Evolutionary conservation across 2,888 invertebrate species (phyloP).

Genomic region (Oscheius sp.): DNA sequence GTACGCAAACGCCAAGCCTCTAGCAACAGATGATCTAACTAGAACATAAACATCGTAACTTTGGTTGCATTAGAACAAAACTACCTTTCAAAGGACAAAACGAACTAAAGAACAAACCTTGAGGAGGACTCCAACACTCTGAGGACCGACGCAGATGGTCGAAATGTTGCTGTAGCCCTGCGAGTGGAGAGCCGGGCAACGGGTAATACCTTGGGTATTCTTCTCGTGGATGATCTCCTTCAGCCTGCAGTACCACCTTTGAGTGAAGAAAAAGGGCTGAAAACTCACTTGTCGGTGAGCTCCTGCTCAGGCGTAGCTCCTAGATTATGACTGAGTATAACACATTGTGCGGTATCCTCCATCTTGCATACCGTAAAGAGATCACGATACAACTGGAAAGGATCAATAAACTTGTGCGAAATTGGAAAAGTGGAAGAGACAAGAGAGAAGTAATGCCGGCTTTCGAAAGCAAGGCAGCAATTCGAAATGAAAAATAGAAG

Average conservation of each 20-base stretch:
- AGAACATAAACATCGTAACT: constrained; percentile 31
- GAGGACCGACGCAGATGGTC: constrained; percentile 24
- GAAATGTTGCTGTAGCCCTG: constrained; percentile 14
- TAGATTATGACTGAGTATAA: constrained; percentile 21
- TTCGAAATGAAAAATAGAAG: background rate
- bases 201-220: constrained; percentile 27
- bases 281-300: constrained; percentile 36
- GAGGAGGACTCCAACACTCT: constrained; percentile 16
- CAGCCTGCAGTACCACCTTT: background rate
- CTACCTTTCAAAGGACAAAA: background rate
- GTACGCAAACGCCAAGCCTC: no score
- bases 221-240: constrained; percentile 23
- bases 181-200: background rate
- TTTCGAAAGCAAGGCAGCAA: background rate
- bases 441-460: background rate
- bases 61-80: constrained; percentile 34
- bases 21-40: background rate
- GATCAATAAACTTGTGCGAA: no score
- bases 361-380: constrained; percentile 34
- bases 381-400: background rate
- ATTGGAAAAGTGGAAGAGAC: background rate
- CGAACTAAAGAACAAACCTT: constrained; percentile 3
- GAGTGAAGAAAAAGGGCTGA: background rate
- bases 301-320: constrained; percentile 32
- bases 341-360: constrained; percentile 32